A percentile compares a stretch with the other conserved stretches of the same genome.
These are phyloP conservation scores for Alauda arvensis DNA, from an alignment of 2,797 vertebrate species.

Conservation along the genomic window DNA sequence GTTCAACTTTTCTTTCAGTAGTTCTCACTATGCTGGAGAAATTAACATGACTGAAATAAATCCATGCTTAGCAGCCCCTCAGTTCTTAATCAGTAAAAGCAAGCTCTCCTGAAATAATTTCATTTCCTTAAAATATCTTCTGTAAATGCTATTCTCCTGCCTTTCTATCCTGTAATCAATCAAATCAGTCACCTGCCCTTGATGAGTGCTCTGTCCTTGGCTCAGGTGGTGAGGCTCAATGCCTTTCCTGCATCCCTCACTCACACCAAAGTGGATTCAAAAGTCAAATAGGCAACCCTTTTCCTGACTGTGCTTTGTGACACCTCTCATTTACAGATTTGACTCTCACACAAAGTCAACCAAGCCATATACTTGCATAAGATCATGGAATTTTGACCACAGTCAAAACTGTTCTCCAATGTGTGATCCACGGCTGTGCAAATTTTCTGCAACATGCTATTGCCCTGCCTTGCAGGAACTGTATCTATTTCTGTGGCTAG, in stretches of 20 bases:
- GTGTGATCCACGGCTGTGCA: neutral
- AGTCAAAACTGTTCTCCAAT: neutral
- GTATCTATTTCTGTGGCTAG: neutral
- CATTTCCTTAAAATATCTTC: neutral
- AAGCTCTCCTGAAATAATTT: neutral
- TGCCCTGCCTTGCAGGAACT: neutral
- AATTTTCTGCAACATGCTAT: neutral
- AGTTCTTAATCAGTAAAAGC: neutral
- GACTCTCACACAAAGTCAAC: neutral
- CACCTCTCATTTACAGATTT: neutral
- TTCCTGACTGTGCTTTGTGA: neutral
- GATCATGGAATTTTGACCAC: neutral
- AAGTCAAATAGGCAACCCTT: neutral
- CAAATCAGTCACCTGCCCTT: neutral
- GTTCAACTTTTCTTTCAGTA: neutral
- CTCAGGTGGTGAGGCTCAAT: neutral
- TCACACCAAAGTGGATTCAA: neutral
- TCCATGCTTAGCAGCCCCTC: neutral
- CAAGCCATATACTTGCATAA: neutral
- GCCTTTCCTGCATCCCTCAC: fast-evolving
- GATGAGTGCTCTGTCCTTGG: neutral
- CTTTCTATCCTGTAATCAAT: neutral
- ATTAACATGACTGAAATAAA: neutral
- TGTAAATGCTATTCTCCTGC: neutral
- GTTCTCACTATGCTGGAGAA: neutral